Percentiles rank a stretch among this genome's conserved stretches.
These are phyloP conservation scores for Thysanoteuthis rhombus DNA, from an alignment of 2,888 invertebrate genomes.

Conservation along the genomic window DNA sequence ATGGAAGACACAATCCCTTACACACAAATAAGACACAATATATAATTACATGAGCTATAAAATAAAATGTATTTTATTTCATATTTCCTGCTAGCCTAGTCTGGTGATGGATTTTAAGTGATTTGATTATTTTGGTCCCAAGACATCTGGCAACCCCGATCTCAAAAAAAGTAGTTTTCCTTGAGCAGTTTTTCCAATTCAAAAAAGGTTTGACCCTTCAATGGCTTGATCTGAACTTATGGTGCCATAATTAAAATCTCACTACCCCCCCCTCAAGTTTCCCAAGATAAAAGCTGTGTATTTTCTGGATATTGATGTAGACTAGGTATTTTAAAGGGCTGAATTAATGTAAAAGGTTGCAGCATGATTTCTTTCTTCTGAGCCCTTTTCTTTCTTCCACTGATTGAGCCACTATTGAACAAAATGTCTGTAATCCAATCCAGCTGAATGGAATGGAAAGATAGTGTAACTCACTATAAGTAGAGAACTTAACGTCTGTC, in stretches of 20 bases:
- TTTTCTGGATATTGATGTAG: neutral
- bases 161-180: too few relatives aligned
- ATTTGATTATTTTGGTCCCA: too few relatives aligned
- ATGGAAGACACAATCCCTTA: too few relatives aligned
- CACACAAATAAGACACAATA: too few relatives aligned
- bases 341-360: neutral
- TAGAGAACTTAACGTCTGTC: too few relatives aligned
- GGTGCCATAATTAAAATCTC: slow-evolving; percentile 12
- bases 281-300: neutral
- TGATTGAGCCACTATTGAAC: neutral
- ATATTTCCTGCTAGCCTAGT: too few relatives aligned
- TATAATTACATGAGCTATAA: too few relatives aligned
- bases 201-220: neutral
- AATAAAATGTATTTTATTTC: too few relatives aligned
- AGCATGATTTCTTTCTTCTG: neutral
- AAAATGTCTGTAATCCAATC: neutral
- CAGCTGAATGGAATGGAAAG: neutral
- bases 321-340: neutral
- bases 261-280: neutral
- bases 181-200: neutral
- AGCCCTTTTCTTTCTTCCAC: neutral
- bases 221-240: neutral
- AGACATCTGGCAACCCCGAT: too few relatives aligned
- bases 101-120: too few relatives aligned
- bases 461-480: neutral